phyloP scores from a whole-genome alignment of 2,888 invertebrate species.

The Zelleria hepariella region DNA sequence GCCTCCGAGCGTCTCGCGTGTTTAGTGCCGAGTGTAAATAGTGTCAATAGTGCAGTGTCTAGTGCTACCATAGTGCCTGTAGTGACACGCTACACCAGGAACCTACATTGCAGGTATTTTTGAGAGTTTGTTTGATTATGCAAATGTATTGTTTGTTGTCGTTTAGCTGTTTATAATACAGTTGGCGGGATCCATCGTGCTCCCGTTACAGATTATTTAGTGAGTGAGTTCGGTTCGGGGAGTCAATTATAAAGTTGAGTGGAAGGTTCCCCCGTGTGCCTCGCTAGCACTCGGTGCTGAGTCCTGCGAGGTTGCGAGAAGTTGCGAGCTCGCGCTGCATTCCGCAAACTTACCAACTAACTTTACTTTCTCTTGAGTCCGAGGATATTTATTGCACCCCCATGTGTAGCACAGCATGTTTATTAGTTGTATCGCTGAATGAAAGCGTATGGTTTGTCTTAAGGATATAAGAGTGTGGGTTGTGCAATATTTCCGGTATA shows the following conservation, averaged over 20 bases:
- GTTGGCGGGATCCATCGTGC: neutral
- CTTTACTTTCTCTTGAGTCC: neutral
- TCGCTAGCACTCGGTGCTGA: too few species aligned
- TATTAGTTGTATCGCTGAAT: neutral
- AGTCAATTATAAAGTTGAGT: neutral
- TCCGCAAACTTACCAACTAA: neutral
- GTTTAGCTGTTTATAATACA: neutral
- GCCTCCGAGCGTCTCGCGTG: neutral
- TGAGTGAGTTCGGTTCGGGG: neutral
- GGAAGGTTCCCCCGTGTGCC: neutral
- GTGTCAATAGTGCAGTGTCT: conserved; percentile 1
- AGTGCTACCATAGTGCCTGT: neutral
- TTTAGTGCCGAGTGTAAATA: neutral
- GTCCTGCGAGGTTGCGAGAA: too few species aligned
- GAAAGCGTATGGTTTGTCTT: too few species aligned
- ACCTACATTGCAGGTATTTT: neutral
- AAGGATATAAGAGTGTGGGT: too few species aligned
- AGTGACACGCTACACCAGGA: neutral
- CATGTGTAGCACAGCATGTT: too few species aligned
- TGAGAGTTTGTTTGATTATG: neutral
- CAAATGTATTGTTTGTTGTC: neutral
- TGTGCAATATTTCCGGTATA: too few species aligned
- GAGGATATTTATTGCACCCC: neutral
- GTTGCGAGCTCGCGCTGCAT: neutral
- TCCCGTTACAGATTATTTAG: neutral